Base-by-base conservation (phyloP, 2,113 vertebrate genomes). In the Eulacestoma nigropectus region DNA sequence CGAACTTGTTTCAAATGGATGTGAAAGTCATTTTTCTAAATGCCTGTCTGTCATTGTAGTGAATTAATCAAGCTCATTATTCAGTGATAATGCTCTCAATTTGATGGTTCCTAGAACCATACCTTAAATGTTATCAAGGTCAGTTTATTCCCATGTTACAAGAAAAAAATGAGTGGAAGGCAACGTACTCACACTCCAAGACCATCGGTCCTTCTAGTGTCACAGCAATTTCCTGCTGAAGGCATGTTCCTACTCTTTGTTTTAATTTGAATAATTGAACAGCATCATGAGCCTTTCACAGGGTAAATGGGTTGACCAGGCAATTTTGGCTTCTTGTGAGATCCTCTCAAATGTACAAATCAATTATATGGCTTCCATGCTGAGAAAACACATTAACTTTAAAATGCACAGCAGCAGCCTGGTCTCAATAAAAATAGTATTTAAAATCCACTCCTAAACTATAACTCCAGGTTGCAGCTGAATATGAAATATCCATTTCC, bases 201-300 rank as follows among this genome's bases (percentile, higher is more conserved):
- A 73, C 91, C 92, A 90, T 49, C 83, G 83, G 77, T 11, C 32
- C 49, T 88, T 80, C 77, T 41, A 85, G 86, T 80, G 46, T 64
- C 86, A 73, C 42, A 88, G 75, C 39, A 16, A 93, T 83, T 95
- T 88, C 93, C 89, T 88, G 78, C 70, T 79, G 75, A 72, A 96
- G 42, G 75, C 91, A 90, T 39, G 67, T 90, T 86, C 83, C 72
- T 83, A n/a, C 46, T 56, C 32, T 74, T 95, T 75, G 44, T 78
- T 95, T 79, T 83, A 49, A 79, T 83, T 87, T 83, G n/a, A 80
- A 39, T 52, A 86, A 29, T 10, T 76, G 91, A 96, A 69, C 67
- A 65, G 67, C 52, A 83, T 86, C 79, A 22, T 26, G 46, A 92
- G 53, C 72, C 27, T 86, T 86, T 79, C 75, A 86, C 32, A 37